phyloP scores from a whole-genome alignment of 2,888 invertebrate species.

The Malacosoma neustria region DNA sequence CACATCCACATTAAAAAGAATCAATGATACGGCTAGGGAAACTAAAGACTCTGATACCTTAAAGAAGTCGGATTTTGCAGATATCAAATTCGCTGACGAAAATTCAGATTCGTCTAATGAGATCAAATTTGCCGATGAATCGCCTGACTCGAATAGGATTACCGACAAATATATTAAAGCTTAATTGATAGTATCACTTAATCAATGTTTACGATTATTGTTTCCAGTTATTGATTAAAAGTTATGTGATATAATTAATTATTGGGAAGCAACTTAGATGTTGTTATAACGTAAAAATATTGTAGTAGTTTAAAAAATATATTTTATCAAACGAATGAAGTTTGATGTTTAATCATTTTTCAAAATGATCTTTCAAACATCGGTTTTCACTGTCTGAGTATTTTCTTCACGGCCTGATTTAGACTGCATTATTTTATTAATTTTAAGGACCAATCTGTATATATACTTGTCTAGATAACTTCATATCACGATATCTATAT shows the following conservation, averaged over 20 bases:
- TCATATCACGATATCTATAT: conserved; percentile 47
- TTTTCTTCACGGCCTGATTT: too few relatives aligned
- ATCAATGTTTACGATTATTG: too few relatives aligned
- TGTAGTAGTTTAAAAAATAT: too few relatives aligned
- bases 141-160: conserved; percentile 61
- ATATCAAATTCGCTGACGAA: conserved; percentile 83
- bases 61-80: conserved; percentile 75
- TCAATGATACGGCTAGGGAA: conserved; percentile 78
- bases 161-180: conserved; percentile 53
- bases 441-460: conserved; percentile 57
- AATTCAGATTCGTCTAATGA: conserved; percentile 74
- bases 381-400: too few relatives aligned
- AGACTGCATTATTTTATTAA: too few relatives aligned
- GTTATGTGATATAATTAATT: too few relatives aligned
- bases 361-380: too few relatives aligned
- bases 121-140: conserved; percentile 63
- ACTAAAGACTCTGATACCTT: conserved; percentile 70
- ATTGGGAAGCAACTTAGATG: too few relatives aligned
- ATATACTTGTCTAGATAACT: conserved; percentile 33
- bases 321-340: too few relatives aligned
- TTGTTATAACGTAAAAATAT: too few relatives aligned
- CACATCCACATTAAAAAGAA: conserved; percentile 73
- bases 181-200: conserved; percentile 15
- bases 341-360: too few relatives aligned
- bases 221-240: too few relatives aligned